phyloP scores from a whole-genome alignment of 2,113 vertebrate genomes.

The Trochalopteron elliotii region DNA sequence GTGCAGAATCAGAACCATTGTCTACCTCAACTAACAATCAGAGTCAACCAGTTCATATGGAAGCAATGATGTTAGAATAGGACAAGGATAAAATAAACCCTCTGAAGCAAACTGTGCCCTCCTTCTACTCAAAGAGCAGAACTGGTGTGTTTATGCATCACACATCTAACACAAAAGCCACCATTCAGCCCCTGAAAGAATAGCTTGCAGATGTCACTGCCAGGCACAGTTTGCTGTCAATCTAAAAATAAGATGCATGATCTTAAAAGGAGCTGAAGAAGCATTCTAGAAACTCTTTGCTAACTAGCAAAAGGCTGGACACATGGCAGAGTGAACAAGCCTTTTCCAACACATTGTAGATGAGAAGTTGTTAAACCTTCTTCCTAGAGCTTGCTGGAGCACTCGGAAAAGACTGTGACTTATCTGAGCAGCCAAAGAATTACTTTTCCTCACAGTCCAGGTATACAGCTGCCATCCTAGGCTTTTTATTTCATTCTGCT shows the following conservation, averaged over 20 bases:
- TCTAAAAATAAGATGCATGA: constrained; percentile 11
- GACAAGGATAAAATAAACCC: constrained; percentile 13
- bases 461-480: not conserved
- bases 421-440: not conserved
- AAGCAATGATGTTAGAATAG: not conserved
- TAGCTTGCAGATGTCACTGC: constrained; percentile 52
- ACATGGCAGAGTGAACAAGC: not conserved
- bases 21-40: not conserved
- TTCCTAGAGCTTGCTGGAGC: not conserved
- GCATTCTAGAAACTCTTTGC: constrained; percentile 8
- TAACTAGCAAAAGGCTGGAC: not conserved
- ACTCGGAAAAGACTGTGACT: not conserved
- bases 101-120: constrained; percentile 15
- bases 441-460: not conserved
- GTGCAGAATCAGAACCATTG: not conserved
- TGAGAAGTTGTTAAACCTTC: not conserved
- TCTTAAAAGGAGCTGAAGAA: constrained; percentile 10
- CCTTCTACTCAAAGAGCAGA: constrained; percentile 12
- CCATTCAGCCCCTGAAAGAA: constrained; percentile 42
- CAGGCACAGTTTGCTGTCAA: constrained; percentile 42
- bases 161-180: constrained; percentile 53
- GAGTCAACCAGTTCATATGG: not conserved
- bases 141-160: constrained; percentile 32
- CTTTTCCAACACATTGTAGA: not conserved
- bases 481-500: not conserved